Base-by-base conservation (phyloP, 2,113 vertebrate genomes). In the Meriones unguiculatus region DNA sequence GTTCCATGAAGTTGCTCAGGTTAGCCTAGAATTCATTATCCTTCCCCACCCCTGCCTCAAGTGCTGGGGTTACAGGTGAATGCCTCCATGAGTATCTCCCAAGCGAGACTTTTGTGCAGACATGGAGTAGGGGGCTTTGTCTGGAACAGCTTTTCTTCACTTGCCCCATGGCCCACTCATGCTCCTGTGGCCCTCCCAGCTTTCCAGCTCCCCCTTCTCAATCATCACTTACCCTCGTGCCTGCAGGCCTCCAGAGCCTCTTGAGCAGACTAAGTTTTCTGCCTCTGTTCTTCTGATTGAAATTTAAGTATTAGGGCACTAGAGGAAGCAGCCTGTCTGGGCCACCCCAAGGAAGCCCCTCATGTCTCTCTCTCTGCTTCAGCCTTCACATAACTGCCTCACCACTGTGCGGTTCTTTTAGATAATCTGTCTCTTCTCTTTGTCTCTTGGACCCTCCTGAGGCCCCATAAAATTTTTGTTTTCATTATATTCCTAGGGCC, bases 221-320 rank as follows among this genome's bases (percentile, higher is more conserved):
- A 32, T n/a, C 52, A 10, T n/a, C 13, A 5, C 54, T 1, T 6
- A 2, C 0, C 5, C 15, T 64, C 69, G 3, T 0, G 8, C 12
- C 4, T 11, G 0, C 13, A 72, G 77, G 88, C 30, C 64, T 69
- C 7, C 2, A 35, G 64, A 35, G 64, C 46, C 52, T 13, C 22
- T 20, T 7, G 62, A 17, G 32, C 52, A 7, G 72, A 1, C 18
- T 15, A 12, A 8, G 57, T 14, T 81, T 69, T 86, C 5, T 87
- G 25, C 70, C 69, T 13, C 70, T 2, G 6, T 85, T 30, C 30
- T 89, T 65, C n/a, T 2, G 13, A 82, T 32, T 65, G 20, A 38
- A n/a, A 76, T 8, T 89, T 24, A 65, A 78, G 22, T 24, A 12
- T 57, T 17, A 46, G 13, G 5, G 1, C 24, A 38, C 18, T 30